Evolutionary conservation across 2,113 vertebrate genomes (phyloP).

Genomic region (Nerophis ophidion): DNA sequence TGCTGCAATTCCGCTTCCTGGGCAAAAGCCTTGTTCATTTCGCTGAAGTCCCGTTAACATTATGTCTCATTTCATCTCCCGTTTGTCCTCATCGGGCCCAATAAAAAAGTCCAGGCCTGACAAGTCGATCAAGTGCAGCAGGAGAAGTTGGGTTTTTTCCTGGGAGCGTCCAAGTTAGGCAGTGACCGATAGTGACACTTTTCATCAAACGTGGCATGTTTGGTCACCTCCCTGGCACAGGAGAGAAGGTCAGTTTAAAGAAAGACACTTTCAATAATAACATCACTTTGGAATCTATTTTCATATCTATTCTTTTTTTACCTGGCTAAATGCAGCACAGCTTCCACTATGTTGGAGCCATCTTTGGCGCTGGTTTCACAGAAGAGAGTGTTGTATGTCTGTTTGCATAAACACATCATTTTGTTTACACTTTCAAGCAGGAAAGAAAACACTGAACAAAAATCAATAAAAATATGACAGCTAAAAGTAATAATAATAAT

Average conservation of each 20-base stretch:
- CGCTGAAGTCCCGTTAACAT: neutral
- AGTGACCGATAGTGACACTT: constrained; percentile 64
- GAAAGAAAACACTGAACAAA: too few relatives aligned
- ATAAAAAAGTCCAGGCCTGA: neutral
- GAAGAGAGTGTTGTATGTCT: constrained; percentile 84
- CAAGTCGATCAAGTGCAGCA: constrained; percentile 74
- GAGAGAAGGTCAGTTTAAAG: neutral
- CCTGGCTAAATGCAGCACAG: constrained; percentile 90
- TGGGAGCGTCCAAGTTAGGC: constrained; percentile 71
- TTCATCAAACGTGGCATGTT: constrained; percentile 67
- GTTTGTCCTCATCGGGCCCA: constrained; percentile 3
- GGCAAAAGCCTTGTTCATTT: constrained; percentile 8
- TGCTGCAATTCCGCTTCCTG: neutral
- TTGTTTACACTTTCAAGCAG: neutral
- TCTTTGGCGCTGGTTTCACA: constrained; percentile 94
- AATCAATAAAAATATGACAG: too few relatives aligned
- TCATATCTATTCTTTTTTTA: constrained; percentile 46
- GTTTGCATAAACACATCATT: constrained; percentile 20
- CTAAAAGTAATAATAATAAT: too few relatives aligned
- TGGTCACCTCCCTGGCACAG: constrained; percentile 80
- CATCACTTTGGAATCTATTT: neutral
- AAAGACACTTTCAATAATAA: neutral
- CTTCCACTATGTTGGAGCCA: constrained; percentile 84
- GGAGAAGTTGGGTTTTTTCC: constrained; percentile 71
- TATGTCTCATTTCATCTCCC: neutral